Percentiles rank a stretch among this genome's conserved stretches.
Evolutionary conservation across 2,797 vertebrate genomes (phyloP).

Genomic region (Schizopygopsis malacanthus): DNA sequence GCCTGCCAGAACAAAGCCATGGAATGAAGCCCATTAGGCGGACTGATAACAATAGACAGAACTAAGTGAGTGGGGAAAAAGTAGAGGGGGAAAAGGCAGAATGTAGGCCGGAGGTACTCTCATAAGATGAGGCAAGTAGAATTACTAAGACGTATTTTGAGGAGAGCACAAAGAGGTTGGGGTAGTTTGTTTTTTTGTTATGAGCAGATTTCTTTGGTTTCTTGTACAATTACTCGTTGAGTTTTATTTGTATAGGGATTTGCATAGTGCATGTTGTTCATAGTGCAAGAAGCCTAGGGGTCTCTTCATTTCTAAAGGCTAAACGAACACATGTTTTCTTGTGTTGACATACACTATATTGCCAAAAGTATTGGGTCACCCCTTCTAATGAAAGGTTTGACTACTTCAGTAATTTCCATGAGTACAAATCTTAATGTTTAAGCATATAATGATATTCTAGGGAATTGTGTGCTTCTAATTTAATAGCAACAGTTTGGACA

Average conservation of each 20-base stretch:
- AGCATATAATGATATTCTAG: too few species aligned
- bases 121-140: slow-evolving; percentile 12
- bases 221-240: neutral
- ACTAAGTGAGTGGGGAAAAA: slow-evolving; percentile 45
- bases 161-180: slow-evolving; percentile 10
- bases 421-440: too few species aligned
- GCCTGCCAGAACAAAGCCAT: slow-evolving; percentile 52
- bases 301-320: neutral
- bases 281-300: neutral
- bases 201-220: neutral
- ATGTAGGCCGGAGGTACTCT: slow-evolving; percentile 41
- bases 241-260: neutral
- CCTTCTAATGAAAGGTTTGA: too few species aligned
- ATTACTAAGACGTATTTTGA: neutral
- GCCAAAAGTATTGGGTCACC: too few species aligned
- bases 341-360: neutral
- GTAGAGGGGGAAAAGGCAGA: slow-evolving; percentile 17
- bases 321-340: neutral
- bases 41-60: slow-evolving; percentile 58
- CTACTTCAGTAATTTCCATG: too few species aligned
- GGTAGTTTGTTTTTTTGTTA: neutral
- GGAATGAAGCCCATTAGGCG: slow-evolving; percentile 56
- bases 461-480: too few species aligned
- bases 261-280: neutral
- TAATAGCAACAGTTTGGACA: too few species aligned